Percentiles rank a stretch among this genome's conserved stretches.
phyloP scores from a whole-genome alignment of 2,888 invertebrate genomes.

The Taenaris catops region DNA sequence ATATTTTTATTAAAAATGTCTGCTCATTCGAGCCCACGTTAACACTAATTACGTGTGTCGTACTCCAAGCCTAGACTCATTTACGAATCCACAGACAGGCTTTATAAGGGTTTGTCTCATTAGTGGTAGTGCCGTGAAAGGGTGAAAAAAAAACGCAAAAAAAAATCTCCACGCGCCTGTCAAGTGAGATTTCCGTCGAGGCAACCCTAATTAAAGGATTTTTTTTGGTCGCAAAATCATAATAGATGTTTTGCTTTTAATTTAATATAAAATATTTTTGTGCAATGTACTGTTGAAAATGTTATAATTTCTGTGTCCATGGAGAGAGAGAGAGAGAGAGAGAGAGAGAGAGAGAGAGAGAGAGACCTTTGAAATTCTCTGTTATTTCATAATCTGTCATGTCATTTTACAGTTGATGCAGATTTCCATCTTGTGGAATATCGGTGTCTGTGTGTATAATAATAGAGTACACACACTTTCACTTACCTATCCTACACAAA shows the following conservation, averaged over 20 bases:
- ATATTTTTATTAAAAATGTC: slow-evolving; percentile 19
- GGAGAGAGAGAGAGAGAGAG: too few relatives aligned
- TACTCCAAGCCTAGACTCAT: slow-evolving; percentile 24
- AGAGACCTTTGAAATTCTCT: too few relatives aligned
- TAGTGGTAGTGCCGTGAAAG: slow-evolving; percentile 40
- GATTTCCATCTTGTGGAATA: too few relatives aligned
- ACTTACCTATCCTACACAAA: too few relatives aligned
- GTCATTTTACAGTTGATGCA: too few relatives aligned
- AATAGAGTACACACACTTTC: too few relatives aligned
- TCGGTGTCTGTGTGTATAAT: too few relatives aligned
- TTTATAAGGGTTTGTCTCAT: slow-evolving; percentile 57
- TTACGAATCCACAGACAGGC: slow-evolving; percentile 27
- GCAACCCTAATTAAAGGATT: slow-evolving; percentile 58
- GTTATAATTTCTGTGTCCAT: neutral
- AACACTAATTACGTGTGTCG: slow-evolving; percentile 28
- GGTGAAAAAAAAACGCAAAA: slow-evolving; percentile 25
- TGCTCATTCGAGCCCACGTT: slow-evolving; percentile 15
- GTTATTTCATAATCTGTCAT: too few relatives aligned
- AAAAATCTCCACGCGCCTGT: slow-evolving; percentile 24
- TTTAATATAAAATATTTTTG: slow-evolving; percentile 13
- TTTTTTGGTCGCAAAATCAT: slow-evolving; percentile 34
- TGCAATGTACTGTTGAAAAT: neutral
- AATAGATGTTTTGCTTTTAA: slow-evolving; percentile 21
- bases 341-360: too few relatives aligned
- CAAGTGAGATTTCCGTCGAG: slow-evolving; percentile 30